Evolutionary conservation across 1,140 invertebrate species (phyloP).

Genomic region (Marisa cornuarietis): DNA sequence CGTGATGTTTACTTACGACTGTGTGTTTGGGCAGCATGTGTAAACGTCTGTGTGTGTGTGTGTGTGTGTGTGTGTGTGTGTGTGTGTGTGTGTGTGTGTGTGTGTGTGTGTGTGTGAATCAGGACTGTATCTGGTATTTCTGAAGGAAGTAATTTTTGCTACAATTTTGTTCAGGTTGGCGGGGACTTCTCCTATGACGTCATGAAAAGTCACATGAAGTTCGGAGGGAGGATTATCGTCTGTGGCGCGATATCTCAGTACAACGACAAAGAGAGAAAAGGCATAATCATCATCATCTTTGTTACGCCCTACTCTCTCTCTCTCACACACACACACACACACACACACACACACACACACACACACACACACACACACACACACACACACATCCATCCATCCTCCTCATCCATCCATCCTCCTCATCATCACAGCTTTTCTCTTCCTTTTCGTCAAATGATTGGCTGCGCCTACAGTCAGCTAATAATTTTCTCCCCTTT

Average conservation of each 20-base stretch:
- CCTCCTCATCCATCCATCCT: constrained; percentile 1
- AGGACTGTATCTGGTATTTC: too few relatives aligned
- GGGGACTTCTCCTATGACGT: constrained; percentile 33
- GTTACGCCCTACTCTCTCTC: too few relatives aligned
- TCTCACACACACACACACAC: too few relatives aligned
- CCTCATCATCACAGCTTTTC: neutral
- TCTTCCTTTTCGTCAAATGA: neutral
- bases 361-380: too few relatives aligned
- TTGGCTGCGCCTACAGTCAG: neutral
- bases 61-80: too few relatives aligned
- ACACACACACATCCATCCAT: too few relatives aligned
- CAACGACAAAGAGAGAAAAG: neutral
- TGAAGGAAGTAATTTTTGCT: neutral
- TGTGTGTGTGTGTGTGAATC: neutral
- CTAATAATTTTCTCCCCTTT: neutral
- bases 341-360: too few relatives aligned
- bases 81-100: neutral
- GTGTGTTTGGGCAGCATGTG: too few relatives aligned
- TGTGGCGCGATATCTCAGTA: constrained; percentile 37
- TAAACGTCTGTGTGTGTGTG: neutral
- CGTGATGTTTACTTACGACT: too few relatives aligned
- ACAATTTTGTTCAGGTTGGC: constrained; percentile 52
- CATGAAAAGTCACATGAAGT: constrained; percentile 33
- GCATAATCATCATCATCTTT: neutral
- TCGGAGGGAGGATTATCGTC: constrained; percentile 26